phyloP scores from a whole-genome alignment of 1,140 invertebrate genomes.

The Zaprionus camerounensis region DNA sequence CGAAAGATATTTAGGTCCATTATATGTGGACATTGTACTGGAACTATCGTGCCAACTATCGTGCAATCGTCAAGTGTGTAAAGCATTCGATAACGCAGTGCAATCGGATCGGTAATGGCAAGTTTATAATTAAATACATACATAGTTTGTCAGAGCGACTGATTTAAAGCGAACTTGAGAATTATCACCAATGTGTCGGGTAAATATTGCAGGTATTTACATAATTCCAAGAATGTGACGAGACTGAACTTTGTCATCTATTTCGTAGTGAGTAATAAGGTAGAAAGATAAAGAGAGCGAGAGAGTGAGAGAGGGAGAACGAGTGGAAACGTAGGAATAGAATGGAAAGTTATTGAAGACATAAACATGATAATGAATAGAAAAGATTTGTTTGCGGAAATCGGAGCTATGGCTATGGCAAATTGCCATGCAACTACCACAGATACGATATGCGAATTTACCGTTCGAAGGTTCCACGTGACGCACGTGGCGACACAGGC shows the following conservation, averaged over 20 bases:
- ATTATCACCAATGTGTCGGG: conserved; percentile 3
- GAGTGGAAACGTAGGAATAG: not conserved
- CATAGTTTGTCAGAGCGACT: not conserved
- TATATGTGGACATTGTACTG: conserved; percentile 4
- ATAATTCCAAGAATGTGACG: not conserved
- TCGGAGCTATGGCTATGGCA: not conserved
- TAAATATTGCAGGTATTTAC: not conserved
- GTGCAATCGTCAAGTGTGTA: not conserved
- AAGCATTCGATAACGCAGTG: not conserved
- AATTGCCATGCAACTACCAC: not conserved
- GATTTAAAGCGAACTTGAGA: not conserved
- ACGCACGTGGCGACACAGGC: conserved; percentile 2
- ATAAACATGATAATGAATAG: not conserved
- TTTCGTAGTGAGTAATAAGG: not conserved
- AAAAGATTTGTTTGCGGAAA: not conserved
- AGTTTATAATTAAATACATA: not conserved
- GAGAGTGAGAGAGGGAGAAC: not conserved
- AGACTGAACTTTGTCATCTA: not conserved
- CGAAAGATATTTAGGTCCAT: not conserved
- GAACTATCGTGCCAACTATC: not conserved
- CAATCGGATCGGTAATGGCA: not conserved
- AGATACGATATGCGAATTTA: conserved; percentile 3
- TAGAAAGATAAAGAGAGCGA: not conserved
- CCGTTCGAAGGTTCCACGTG: not conserved
- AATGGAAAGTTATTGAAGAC: conserved; percentile 1